Percentiles rank a stretch among this genome's conserved stretches.
These are phyloP conservation scores for Chrysotoxum bicinctum DNA, from an alignment of 2,888 invertebrate genomes.

Conservation along the genomic window DNA sequence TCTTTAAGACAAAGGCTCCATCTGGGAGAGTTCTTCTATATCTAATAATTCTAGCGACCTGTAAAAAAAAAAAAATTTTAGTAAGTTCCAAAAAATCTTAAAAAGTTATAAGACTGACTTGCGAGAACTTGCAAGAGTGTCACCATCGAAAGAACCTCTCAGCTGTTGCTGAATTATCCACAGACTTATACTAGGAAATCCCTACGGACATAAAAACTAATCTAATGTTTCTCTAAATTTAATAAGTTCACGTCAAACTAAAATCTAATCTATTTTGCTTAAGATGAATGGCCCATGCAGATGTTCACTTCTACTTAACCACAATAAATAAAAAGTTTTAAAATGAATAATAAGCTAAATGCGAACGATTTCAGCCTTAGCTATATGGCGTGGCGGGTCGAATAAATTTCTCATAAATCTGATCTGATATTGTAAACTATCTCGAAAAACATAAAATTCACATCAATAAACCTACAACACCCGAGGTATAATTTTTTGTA, in stretches of 20 bases:
- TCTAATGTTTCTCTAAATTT: neutral
- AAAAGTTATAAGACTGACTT: no score
- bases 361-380: neutral
- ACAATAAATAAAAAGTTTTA: conserved; percentile 14
- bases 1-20: no score
- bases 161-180: no score
- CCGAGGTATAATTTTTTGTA: neutral
- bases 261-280: neutral
- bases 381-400: conserved; percentile 1
- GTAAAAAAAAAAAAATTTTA: no score
- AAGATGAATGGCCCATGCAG: conserved; percentile 1
- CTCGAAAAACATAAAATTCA: conserved; percentile 23
- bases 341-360: conserved; percentile 13
- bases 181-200: no score
- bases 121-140: no score
- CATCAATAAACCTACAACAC: conserved; percentile 15
- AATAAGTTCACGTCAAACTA: neutral
- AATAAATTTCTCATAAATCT: conserved; percentile 23
- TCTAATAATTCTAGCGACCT: no score
- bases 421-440: conserved; percentile 12
- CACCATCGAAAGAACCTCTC: no score
- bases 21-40: no score
- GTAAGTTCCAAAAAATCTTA: no score
- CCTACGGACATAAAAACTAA: no score
- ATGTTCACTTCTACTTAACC: conserved; percentile 20